phyloP scores from a whole-genome alignment of 1,140 invertebrate species.

The Diorhabda elongata region DNA sequence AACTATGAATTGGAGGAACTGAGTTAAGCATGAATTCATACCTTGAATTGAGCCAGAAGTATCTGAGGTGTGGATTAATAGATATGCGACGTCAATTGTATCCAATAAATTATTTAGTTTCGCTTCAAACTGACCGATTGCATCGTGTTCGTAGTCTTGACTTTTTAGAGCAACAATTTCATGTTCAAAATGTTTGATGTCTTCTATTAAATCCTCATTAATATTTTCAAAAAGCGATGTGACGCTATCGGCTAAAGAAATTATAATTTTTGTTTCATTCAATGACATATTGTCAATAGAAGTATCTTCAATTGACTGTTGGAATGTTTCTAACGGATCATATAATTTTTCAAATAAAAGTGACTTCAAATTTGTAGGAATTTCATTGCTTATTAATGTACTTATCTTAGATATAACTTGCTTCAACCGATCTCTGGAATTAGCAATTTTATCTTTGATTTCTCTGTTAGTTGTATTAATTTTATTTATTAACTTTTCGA shows the following conservation, averaged over 20 bases:
- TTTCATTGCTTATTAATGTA: constrained; percentile 5
- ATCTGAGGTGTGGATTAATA: not conserved
- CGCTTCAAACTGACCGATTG: not conserved
- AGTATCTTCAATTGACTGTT: not conserved
- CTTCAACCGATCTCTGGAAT: constrained; percentile 19
- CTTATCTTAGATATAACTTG: constrained; percentile 30
- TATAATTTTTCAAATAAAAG: constrained; percentile 30
- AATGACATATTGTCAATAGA: not conserved
- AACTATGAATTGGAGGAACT: constrained; percentile 36
- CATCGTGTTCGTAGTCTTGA: not conserved
- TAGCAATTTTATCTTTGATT: constrained; percentile 41
- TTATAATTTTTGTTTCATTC: not conserved
- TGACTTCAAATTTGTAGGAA: not conserved
- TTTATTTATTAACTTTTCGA: constrained; percentile 47
- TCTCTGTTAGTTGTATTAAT: constrained; percentile 25
- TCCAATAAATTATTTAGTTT: not conserved
- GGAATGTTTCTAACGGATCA: constrained; percentile 34
- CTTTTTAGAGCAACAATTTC: not conserved
- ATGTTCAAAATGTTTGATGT: not conserved
- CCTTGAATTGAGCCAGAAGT: not conserved
- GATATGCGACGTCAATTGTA: not conserved
- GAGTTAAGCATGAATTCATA: not conserved
- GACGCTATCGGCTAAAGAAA: not conserved
- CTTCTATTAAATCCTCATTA: constrained; percentile 11
- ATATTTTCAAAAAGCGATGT: constrained; percentile 26